These are phyloP conservation scores for Narcine bancroftii DNA, from an alignment of 2,113 vertebrate genomes.

Conservation along the genomic window DNA sequence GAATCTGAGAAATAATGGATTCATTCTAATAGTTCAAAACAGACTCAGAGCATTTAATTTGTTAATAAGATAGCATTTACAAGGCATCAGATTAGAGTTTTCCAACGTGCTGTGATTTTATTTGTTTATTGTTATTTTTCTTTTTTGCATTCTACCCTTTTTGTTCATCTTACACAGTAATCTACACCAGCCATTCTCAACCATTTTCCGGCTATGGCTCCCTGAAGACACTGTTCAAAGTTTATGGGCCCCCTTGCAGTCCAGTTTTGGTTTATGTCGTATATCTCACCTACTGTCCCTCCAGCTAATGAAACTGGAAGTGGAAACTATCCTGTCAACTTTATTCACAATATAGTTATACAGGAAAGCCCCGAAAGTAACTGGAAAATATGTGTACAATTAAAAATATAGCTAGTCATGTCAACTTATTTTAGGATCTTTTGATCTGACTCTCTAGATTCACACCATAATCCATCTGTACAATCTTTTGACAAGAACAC, in stretches of 20 bases:
- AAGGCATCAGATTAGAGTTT: neutral
- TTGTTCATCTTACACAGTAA: neutral
- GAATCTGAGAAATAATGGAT: neutral
- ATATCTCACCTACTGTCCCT: no score
- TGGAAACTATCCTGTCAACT: no score
- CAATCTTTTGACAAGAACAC: no score
- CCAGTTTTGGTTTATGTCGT: no score
- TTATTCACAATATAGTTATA: neutral
- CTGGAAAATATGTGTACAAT: neutral
- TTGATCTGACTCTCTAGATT: neutral
- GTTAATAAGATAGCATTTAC: slow-evolving; percentile 1
- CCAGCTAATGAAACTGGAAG: no score
- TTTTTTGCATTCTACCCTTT: neutral
- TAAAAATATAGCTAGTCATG: neutral
- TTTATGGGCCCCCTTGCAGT: no score
- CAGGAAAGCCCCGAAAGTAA: neutral
- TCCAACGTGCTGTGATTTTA: neutral
- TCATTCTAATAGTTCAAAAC: neutral
- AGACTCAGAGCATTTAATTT: neutral
- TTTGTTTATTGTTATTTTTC: neutral
- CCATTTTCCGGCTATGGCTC: no score
- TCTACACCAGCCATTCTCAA: no score
- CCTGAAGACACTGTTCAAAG: no score
- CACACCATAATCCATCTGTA: neutral
- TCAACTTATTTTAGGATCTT: neutral